These are phyloP conservation scores for Oophaga sylvatica DNA, from an alignment of 2,797 vertebrate species.

Conservation along the genomic window DNA sequence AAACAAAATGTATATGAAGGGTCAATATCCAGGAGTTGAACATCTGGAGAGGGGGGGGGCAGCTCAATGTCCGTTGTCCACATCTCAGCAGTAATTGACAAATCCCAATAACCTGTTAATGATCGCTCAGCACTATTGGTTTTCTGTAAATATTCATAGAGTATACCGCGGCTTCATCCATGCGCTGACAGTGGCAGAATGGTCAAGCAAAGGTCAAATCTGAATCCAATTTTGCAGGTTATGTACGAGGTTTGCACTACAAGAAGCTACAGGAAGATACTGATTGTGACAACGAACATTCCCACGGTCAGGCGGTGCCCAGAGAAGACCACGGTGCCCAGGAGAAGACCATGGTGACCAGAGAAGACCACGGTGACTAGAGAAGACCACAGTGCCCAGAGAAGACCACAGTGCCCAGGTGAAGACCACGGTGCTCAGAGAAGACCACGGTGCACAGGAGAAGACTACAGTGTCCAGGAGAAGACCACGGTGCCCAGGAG, in stretches of 20 bases:
- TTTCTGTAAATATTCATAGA: slow-evolving; percentile 33
- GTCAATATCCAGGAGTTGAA: neutral
- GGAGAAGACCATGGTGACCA: no score
- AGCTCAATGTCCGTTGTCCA: neutral
- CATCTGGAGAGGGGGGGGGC: neutral
- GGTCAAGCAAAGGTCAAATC: slow-evolving; percentile 7
- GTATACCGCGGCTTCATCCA: neutral
- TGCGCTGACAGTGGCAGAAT: neutral
- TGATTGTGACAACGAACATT: neutral
- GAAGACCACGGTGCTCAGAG: no score
- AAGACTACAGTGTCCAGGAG: no score
- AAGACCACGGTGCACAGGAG: no score
- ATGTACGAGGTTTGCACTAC: neutral
- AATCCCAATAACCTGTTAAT: slow-evolving; percentile 8
- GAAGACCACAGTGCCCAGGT: no score
- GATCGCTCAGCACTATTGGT: slow-evolving; percentile 5
- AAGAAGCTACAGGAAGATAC: neutral
- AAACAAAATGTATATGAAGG: neutral
- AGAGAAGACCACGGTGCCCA: no score
- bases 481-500: no score
- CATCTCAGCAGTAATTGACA: neutral
- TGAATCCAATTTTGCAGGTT: slow-evolving; percentile 5
- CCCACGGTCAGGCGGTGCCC: neutral
- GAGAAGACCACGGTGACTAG: no score
- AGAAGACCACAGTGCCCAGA: no score